These are phyloP conservation scores for Melanotaenia parkinsoni DNA, from an alignment of 2,797 vertebrate species.

Conservation along the genomic window DNA sequence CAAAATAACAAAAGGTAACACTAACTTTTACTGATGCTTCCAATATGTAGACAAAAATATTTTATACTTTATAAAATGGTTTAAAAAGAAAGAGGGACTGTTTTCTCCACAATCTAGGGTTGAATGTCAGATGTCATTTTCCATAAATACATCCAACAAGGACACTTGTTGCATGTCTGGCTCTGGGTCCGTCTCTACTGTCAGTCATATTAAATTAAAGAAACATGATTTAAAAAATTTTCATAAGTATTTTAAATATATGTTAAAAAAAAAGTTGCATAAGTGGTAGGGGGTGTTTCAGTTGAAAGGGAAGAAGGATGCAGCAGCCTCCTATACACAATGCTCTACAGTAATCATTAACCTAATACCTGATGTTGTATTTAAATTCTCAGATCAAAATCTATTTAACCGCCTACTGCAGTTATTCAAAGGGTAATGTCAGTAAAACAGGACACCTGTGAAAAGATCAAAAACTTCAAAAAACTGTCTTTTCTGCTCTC, in stretches of 20 bases:
- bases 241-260: background rate
- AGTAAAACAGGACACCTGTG: constrained; percentile 45
- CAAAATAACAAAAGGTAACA: background rate
- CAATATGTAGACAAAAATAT: background rate
- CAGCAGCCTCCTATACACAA: background rate
- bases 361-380: constrained; percentile 5
- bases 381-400: constrained; percentile 29
- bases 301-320: background rate
- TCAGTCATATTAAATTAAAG: background rate
- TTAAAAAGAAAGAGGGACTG: background rate
- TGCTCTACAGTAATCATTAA: background rate
- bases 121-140: background rate
- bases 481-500: constrained; percentile 30
- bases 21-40: background rate
- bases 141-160: background rate
- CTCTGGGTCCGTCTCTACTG: background rate
- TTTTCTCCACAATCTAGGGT: background rate
- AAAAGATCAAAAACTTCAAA: constrained; percentile 58
- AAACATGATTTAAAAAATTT: background rate
- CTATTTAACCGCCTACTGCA: constrained; percentile 37
- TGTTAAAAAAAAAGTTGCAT: background rate
- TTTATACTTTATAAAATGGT: background rate
- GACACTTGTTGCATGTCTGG: background rate
- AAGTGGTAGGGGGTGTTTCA: background rate
- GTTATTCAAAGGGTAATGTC: constrained; percentile 48